These are phyloP conservation scores for Drosophila ercepeae DNA, from an alignment of 1,140 invertebrate genomes.

Conservation along the genomic window DNA sequence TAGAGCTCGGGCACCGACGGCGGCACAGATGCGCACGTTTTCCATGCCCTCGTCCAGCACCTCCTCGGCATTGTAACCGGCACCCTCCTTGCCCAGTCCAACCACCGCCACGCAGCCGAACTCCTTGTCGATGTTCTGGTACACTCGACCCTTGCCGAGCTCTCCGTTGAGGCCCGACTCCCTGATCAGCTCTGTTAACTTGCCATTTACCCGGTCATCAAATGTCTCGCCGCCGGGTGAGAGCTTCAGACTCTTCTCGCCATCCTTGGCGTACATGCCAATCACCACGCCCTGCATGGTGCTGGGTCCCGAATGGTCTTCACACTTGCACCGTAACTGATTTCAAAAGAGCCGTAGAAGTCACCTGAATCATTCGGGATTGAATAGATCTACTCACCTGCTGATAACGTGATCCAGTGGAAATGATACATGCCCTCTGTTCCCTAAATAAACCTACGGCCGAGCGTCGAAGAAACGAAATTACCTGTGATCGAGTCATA, in stretches of 20 bases:
- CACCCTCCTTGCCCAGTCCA: conserved; percentile 87
- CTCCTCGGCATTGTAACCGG: conserved; percentile 86
- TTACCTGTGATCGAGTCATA: conserved; percentile 30
- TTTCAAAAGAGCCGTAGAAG: neutral
- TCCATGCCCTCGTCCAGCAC: conserved; percentile 87
- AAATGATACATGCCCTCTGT: neutral
- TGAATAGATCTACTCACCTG: too few species aligned
- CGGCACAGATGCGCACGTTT: conserved; percentile 84
- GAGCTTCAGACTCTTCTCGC: conserved; percentile 84
- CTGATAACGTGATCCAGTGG: neutral
- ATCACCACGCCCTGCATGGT: conserved; percentile 39
- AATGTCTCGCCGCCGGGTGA: conserved; percentile 64
- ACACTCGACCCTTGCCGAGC: conserved; percentile 85
- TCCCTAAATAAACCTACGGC: conserved; percentile 10
- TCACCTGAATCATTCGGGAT: too few species aligned
- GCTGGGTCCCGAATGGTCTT: neutral
- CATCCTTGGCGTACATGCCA: conserved; percentile 84
- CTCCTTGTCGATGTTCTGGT: conserved; percentile 86
- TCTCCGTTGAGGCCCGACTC: conserved; percentile 55
- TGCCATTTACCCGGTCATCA: conserved; percentile 68
- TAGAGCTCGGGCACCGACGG: conserved; percentile 85
- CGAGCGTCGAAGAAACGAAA: conserved; percentile 11
- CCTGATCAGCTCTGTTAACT: conserved; percentile 62
- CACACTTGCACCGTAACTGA: conserved; percentile 41
- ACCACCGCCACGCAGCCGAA: conserved; percentile 87